phyloP scores from a whole-genome alignment of 2,113 vertebrate genomes.

The Enhydra lutris region DNA sequence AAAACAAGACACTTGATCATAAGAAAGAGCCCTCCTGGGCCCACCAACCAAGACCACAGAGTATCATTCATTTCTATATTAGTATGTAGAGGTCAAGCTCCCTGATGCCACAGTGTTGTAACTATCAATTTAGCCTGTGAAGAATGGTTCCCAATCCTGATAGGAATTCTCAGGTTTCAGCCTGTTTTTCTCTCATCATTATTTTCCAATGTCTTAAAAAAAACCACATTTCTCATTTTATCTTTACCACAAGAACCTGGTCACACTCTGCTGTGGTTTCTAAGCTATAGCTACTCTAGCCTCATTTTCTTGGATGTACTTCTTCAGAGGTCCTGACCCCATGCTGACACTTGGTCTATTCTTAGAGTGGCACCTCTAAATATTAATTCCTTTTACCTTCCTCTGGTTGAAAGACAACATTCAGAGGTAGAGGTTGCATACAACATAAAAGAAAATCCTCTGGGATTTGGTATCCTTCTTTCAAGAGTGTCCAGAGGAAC shows the following conservation, averaged over 20 bases:
- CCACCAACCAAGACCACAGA: conserved; percentile 36
- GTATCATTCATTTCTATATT: conserved; percentile 49
- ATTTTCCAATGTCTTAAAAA: conserved; percentile 66
- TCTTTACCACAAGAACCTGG: conserved; percentile 57
- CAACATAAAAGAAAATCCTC: conserved; percentile 35
- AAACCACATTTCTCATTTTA: conserved; percentile 56
- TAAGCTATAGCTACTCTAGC: neutral
- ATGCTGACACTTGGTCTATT: neutral
- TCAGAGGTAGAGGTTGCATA: conserved; percentile 30
- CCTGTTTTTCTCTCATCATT: conserved; percentile 61
- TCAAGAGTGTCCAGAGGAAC: conserved; percentile 57
- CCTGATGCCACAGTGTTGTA: conserved; percentile 37
- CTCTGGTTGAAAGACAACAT: conserved; percentile 20
- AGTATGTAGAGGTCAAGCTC: conserved; percentile 27
- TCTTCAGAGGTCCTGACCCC: conserved; percentile 3
- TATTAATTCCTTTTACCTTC: conserved; percentile 28
- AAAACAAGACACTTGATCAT: conserved; percentile 24
- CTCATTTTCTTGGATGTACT: conserved; percentile 40
- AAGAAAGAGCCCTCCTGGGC: conserved; percentile 26
- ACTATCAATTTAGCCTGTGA: conserved; percentile 58
- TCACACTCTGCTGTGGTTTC: conserved; percentile 45
- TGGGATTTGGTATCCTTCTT: conserved; percentile 39
- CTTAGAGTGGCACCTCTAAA: conserved; percentile 26
- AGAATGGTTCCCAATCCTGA: conserved; percentile 52
- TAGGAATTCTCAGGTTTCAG: conserved; percentile 67